Evolutionary conservation across 2,113 vertebrate species (phyloP), one percentile per base, ranked within the genome.

Genomic region (Ellobius talpinus): DNA sequence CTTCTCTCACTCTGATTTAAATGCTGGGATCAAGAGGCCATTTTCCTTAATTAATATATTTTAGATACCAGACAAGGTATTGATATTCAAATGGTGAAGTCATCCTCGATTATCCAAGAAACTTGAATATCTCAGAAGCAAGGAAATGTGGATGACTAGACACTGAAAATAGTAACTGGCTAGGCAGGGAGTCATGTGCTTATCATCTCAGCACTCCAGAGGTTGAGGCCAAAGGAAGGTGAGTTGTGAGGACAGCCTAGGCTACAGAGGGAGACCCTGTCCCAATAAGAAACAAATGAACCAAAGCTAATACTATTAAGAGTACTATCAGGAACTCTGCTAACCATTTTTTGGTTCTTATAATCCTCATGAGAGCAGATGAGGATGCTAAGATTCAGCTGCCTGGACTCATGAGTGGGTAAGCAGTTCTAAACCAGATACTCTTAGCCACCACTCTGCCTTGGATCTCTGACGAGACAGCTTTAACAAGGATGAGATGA

Each of bases 31-130:
- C 90, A 78, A 95, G 65, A 96, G 89, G 85, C 39, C 52, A 97
- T 97, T 94, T 66, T 78, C 89, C 88, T 97, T 90, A 88, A 96
- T 92, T 91, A 87, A 72, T 87, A 70, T 91, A 58, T 89, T 94
- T 97, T 81, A 93, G 82, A 81, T 90, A 68, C 61, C 78, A 95
- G 89, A 52, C 50, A 95, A 95, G n/a, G 13, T 90, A 91, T 86
- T 87, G 81, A 36, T 90, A 72, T 95, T 97, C 72, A 96, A 66
- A 92, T 87, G 42, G 45, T 87, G 47, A 89, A 95, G 87, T 91
- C 76, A 91, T 84, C 94, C 72, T 82, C 78, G 68, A 68, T 93
- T 89, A 93, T 91, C 31, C 33, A 78, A 66, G 66, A 50, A n/a
- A 91, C 63, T 96, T 96, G 89, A 73, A 55, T 24, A 21, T 89